phyloP scores from a whole-genome alignment of 2,888 invertebrate genomes.

The Pristionchus mayeri region DNA sequence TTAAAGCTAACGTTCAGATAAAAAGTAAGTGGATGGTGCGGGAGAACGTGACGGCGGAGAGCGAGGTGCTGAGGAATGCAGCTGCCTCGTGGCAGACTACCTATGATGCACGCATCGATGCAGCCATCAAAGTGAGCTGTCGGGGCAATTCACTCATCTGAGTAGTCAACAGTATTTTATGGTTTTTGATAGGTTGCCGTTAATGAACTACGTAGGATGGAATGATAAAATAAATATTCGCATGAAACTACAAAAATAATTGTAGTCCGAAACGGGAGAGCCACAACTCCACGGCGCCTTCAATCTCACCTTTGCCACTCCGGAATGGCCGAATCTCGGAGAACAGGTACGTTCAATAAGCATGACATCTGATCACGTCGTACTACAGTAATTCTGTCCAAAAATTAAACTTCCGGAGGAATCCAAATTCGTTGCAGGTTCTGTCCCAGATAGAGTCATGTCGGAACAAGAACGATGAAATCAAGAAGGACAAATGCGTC shows the following conservation, averaged over 20 bases:
- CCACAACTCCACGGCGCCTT: background rate
- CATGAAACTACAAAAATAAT: no score
- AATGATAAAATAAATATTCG: no score
- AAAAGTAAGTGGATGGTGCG: conserved; percentile 4
- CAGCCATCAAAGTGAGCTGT: background rate
- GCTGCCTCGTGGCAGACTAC: conserved; percentile 22
- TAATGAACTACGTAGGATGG: no score
- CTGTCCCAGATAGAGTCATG: conserved; percentile 37
- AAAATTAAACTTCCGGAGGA: background rate
- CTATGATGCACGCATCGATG: conserved; percentile 1
- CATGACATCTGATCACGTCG: background rate
- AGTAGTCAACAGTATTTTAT: no score
- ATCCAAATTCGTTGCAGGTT: background rate
- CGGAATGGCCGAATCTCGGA: conserved; percentile 35
- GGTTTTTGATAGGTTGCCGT: no score
- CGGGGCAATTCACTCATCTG: no score
- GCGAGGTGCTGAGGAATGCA: background rate
- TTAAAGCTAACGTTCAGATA: background rate
- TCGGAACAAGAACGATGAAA: background rate
- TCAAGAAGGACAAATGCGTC: conserved; percentile 23
- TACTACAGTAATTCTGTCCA: background rate
- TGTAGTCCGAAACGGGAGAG: background rate
- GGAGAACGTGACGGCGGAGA: background rate
- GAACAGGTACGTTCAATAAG: background rate
- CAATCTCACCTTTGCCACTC: background rate